Conservation (phyloP, 2,888 invertebrate genomes). For the Agrochola macilenta region DNA sequence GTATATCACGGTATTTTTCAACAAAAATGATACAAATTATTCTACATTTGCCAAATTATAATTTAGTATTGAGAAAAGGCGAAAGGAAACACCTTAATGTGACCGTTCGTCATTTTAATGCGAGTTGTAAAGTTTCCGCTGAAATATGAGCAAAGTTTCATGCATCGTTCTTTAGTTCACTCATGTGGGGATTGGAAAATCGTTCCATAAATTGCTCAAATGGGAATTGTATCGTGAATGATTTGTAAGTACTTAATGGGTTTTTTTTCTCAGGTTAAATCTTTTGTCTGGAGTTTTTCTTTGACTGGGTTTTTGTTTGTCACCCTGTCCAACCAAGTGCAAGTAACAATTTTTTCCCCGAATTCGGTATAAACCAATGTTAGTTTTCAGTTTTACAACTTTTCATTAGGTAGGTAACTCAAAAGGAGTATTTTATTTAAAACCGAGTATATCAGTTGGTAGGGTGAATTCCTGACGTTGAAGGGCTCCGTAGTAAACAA, state of each 20-base stretch:
- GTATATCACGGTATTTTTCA: not conserved
- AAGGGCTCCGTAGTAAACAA: too few relatives aligned
- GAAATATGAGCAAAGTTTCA: conserved; percentile 52
- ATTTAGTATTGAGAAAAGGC: conserved; percentile 23
- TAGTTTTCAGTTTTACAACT: not conserved
- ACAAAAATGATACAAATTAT: conserved; percentile 6
- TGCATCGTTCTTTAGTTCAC: conserved; percentile 34
- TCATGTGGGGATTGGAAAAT: conserved; percentile 35
- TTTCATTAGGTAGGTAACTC: not conserved
- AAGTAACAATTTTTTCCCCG: not conserved
- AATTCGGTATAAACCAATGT: not conserved
- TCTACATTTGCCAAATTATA: conserved; percentile 22
- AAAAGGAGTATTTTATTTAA: too few relatives aligned
- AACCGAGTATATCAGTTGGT: not conserved
- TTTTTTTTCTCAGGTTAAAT: not conserved
- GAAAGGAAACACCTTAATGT: conserved; percentile 34
- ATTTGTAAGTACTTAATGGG: not conserved
- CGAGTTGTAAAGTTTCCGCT: conserved; percentile 48
- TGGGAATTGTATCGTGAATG: not conserved
- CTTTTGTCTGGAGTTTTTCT: not conserved
- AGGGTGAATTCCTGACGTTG: not conserved
- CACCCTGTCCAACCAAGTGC: not conserved
- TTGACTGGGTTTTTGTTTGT: not conserved
- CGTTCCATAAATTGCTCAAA: conserved; percentile 3
- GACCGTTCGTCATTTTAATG: conserved; percentile 54